Evolutionary conservation across 2,113 vertebrate genomes (phyloP).

Genomic region (Petroica traversi): DNA sequence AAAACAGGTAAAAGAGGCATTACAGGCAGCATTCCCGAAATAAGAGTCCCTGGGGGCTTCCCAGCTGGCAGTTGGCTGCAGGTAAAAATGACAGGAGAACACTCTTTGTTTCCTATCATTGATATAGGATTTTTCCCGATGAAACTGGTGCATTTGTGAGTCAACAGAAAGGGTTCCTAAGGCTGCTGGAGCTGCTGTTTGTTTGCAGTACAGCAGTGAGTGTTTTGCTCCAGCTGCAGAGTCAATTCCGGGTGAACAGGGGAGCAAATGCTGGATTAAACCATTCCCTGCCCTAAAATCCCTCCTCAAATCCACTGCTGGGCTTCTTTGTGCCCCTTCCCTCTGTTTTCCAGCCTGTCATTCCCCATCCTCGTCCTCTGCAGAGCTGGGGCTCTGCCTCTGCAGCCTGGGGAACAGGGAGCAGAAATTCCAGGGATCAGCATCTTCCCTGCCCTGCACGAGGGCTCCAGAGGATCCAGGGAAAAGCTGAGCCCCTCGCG

Average conservation of each 20-base stretch:
- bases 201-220: background rate
- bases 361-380: background rate
- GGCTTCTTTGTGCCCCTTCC: background rate
- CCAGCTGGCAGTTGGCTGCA: background rate
- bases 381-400: background rate
- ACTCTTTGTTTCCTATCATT: background rate
- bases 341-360: background rate
- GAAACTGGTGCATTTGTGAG: background rate
- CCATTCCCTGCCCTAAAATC: background rate
- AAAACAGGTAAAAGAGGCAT: slow-evolving; percentile 14
- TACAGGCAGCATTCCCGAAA: background rate
- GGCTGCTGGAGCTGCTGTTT: background rate
- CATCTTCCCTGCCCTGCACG: background rate
- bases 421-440: background rate
- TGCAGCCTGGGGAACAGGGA: background rate
- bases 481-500: background rate
- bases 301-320: background rate
- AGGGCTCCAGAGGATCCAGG: background rate
- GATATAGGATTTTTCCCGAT: background rate
- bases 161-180: background rate
- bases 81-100: background rate
- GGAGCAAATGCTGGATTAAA: background rate
- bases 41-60: background rate
- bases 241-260: background rate
- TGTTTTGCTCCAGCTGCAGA: background rate